Evolutionary conservation across 2,113 vertebrate genomes (phyloP).

Genomic region (Ageneiosus marmoratus): DNA sequence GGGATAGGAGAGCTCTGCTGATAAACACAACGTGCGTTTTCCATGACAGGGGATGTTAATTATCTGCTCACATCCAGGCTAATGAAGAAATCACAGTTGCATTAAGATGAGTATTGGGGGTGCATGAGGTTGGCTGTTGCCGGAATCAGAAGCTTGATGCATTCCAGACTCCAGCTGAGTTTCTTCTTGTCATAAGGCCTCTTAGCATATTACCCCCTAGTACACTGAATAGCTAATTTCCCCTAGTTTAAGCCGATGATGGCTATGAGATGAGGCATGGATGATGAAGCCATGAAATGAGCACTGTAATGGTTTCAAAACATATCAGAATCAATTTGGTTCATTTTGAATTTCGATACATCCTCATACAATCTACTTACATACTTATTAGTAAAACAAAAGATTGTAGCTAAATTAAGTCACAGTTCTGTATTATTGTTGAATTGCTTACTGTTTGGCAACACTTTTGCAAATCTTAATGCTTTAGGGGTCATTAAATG

Average conservation of each 20-base stretch:
- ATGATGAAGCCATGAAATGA: background rate
- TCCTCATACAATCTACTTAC: background rate
- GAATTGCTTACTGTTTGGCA: background rate
- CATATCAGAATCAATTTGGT: constrained; percentile 1
- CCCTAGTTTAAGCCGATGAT: background rate
- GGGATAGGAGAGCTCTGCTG: constrained; percentile 18
- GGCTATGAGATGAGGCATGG: background rate
- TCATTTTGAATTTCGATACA: background rate
- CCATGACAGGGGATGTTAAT: constrained; percentile 47
- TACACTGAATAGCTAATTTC: background rate
- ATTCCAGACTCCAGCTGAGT: background rate
- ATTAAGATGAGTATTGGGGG: background rate
- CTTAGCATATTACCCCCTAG: background rate
- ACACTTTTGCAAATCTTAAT: background rate
- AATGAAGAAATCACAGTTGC: constrained; percentile 41
- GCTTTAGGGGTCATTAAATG: background rate
- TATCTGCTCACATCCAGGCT: constrained; percentile 45
- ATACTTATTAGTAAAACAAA: background rate
- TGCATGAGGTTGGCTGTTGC: background rate
- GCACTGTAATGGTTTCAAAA: background rate
- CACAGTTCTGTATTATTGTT: background rate
- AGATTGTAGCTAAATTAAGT: background rate
- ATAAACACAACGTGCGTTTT: constrained; percentile 48
- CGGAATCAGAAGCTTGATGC: background rate
- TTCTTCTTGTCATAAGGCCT: constrained; percentile 21